These are phyloP conservation scores for Schizopygopsis malacanthus DNA, from an alignment of 2,797 vertebrate species.

Conservation along the genomic window DNA sequence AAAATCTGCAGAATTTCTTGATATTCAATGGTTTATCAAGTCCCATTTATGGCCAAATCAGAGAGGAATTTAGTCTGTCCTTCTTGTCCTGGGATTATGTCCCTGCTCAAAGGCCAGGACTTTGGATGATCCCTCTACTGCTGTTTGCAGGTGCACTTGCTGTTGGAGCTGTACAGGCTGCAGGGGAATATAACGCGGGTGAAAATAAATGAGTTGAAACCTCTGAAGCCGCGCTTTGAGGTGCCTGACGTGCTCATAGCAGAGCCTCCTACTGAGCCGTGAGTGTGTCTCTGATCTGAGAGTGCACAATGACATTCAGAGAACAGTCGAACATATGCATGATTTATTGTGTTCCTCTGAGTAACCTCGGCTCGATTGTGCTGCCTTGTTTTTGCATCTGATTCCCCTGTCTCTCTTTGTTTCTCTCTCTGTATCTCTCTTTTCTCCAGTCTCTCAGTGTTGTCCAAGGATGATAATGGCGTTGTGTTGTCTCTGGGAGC, in stretches of 20 bases:
- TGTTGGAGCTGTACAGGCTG: constrained; percentile 82
- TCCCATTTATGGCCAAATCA: neutral
- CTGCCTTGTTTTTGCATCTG: neutral
- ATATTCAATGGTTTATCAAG: neutral
- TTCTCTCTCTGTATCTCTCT: neutral
- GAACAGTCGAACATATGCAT: constrained; percentile 9
- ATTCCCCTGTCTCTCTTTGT: neutral
- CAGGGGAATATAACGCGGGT: constrained; percentile 81
- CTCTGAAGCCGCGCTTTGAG: constrained; percentile 78
- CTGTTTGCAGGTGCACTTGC: constrained; percentile 73
- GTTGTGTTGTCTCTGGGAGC: constrained; percentile 85
- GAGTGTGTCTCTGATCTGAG: constrained; percentile 53
- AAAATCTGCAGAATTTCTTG: neutral
- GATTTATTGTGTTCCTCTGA: constrained; percentile 22
- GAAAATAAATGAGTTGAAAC: constrained; percentile 80
- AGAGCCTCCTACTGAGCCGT: constrained; percentile 75
- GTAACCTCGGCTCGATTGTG: neutral
- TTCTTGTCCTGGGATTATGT: neutral
- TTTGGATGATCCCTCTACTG: neutral
- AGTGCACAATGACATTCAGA: neutral
- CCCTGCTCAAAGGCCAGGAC: neutral
- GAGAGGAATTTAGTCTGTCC: neutral
- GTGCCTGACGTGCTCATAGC: constrained; percentile 80
- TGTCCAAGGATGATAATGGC: constrained; percentile 88
- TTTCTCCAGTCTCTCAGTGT: constrained; percentile 72